phyloP scores from a whole-genome alignment of 2,113 vertebrate species.

The Sinocyclocheilus maitianheensis region DNA sequence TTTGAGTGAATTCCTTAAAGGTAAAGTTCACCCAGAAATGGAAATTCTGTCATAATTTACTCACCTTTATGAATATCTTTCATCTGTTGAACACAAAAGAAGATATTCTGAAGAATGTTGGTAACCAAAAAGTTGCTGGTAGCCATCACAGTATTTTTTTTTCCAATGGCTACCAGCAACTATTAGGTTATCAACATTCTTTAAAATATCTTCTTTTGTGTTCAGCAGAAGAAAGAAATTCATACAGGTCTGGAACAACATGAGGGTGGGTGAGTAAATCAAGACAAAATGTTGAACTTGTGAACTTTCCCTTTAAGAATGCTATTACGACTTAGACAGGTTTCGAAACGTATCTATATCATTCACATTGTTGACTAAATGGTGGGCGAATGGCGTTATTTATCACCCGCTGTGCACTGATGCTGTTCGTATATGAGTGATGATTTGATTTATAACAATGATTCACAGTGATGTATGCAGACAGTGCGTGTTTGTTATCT shows the following conservation, averaged over 20 bases:
- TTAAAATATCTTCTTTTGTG: too few species aligned
- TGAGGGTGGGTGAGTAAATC: too few species aligned
- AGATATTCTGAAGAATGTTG: neutral
- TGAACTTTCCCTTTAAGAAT: neutral
- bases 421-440: neutral
- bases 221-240: too few species aligned
- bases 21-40: too few species aligned
- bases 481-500: neutral
- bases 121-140: too few species aligned
- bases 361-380: conserved; percentile 13
- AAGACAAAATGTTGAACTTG: neutral
- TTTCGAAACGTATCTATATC: neutral
- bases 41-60: too few species aligned
- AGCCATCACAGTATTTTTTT: too few species aligned
- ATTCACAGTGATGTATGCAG: conserved; percentile 8
- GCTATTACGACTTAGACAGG: neutral
- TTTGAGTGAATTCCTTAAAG: too few species aligned
- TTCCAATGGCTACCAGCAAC: neutral
- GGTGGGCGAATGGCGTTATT: neutral
- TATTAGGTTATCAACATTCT: too few species aligned
- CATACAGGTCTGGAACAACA: too few species aligned
- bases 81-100: too few species aligned
- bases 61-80: too few species aligned
- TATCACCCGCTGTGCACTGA: neutral
- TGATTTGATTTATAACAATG: conserved; percentile 9